These are phyloP conservation scores for Amblyopsis rosae DNA, from an alignment of 2,113 vertebrate species.

Conservation along the genomic window DNA sequence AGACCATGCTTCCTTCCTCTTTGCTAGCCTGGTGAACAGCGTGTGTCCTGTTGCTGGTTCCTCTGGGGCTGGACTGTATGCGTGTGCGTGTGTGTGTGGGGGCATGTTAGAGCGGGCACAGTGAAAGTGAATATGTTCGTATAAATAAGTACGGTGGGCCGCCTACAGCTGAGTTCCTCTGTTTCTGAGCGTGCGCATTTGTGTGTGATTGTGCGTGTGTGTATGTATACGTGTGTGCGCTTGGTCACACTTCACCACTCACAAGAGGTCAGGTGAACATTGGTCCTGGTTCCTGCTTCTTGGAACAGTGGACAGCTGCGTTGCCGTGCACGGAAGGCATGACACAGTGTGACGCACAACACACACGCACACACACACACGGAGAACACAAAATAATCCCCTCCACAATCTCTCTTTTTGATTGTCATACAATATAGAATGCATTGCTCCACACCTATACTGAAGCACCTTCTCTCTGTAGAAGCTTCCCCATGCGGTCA, in stretches of 20 bases:
- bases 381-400: background rate
- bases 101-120: constrained; percentile 5
- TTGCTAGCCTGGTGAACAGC: constrained; percentile 64
- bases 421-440: background rate
- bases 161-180: background rate
- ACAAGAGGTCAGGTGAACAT: constrained; percentile 65
- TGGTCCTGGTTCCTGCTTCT: constrained; percentile 70
- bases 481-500: constrained; percentile 41
- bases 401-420: background rate
- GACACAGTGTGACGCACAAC: constrained; percentile 6
- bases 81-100: constrained; percentile 6
- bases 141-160: background rate
- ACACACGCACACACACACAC: background rate
- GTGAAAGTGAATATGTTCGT: background rate
- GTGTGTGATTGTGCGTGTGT: constrained; percentile 2
- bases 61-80: constrained; percentile 27
- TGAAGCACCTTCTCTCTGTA: constrained; percentile 32
- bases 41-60: constrained; percentile 69
- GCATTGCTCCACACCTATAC: constrained; percentile 6
- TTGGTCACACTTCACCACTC: constrained; percentile 58
- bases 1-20: constrained; percentile 73
- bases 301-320: constrained; percentile 70
- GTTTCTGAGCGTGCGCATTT: constrained; percentile 3
- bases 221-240: constrained; percentile 21
- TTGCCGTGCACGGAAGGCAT: constrained; percentile 48